Evolutionary conservation across 2,888 invertebrate species (phyloP).

Genomic region (Buathra laborator): DNA sequence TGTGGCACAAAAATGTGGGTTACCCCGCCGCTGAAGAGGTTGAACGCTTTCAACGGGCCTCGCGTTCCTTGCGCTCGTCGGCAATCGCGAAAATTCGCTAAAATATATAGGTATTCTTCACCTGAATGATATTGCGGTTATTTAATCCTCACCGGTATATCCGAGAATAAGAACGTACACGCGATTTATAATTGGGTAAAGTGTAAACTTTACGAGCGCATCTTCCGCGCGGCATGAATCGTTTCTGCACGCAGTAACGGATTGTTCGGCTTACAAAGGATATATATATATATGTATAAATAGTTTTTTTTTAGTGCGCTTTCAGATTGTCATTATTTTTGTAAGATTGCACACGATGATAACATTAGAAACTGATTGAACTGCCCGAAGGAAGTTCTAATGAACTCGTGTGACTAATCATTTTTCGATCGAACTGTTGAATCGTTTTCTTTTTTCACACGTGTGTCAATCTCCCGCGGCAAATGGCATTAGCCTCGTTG

Average conservation of each 20-base stretch:
- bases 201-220: neutral
- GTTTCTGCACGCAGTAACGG: neutral
- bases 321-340: neutral
- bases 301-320: neutral
- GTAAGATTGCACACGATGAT: neutral
- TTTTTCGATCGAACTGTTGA: slow-evolving; percentile 9
- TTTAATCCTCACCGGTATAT: slow-evolving; percentile 1
- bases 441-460: neutral
- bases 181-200: neutral
- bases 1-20: slow-evolving; percentile 69
- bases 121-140: slow-evolving; percentile 1
- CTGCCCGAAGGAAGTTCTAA: slow-evolving; percentile 10
- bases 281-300: neutral
- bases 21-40: slow-evolving; percentile 31
- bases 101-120: neutral
- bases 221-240: neutral
- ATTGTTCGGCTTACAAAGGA: neutral
- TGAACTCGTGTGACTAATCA: slow-evolving; percentile 47
- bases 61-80: too few relatives aligned
- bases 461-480: slow-evolving; percentile 5
- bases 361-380: slow-evolving; percentile 15
- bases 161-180: neutral
- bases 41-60: neutral
- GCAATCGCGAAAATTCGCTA: neutral
- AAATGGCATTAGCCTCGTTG: slow-evolving; percentile 4